Evolutionary conservation across 2,113 vertebrate genomes (phyloP), one percentile per base, ranked within the genome.

Genomic region (Archilochus colubris): DNA sequence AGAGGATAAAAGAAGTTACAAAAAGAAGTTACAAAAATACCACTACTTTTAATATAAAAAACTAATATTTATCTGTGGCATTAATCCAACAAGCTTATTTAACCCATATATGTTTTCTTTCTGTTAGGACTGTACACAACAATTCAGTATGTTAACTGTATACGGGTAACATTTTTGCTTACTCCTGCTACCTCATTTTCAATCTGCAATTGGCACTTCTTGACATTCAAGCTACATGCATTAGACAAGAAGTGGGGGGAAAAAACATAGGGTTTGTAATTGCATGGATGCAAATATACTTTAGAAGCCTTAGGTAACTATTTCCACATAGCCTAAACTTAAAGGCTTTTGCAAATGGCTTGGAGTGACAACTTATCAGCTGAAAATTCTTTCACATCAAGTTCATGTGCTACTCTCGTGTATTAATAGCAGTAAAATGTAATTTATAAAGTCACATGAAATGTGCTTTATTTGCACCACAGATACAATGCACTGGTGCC

Each of bases 41-140:
- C 54, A 91, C 73, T 83, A 88, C 25, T 91, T 90, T 40, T 3
- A 88, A 82, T 30, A 94, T 33, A 53, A 90, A 95, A 93, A 93
- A 44, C 72, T 77, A 91, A 59, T 91, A 88, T 94, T 94, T 81
- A 79, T 68, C 57, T 76, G 54, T 88, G 94, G 92, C 12, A 1
- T 81, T 81, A 93, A 95, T 88, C 86, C 68, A 72, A 19, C 28
- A 83, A 94, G 21, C 79, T 78, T 89, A 80, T 82, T 80, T 59
- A 75, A 81, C 25, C 74, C 57, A 59, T 19, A 16, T 13, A 62
- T 81, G 76, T 83, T 91, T 64, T 85, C 19, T 74, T 94, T 70
- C 48, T 4, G 25, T 28, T 70, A 59, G 64, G 69, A 64, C 20
- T 30, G 24, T 7, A 77, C 18, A n/a, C n/a, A 88, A 76, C 33